These are phyloP conservation scores for Saiga tatarica DNA, from an alignment of 2,113 vertebrate genomes.

Conservation along the genomic window DNA sequence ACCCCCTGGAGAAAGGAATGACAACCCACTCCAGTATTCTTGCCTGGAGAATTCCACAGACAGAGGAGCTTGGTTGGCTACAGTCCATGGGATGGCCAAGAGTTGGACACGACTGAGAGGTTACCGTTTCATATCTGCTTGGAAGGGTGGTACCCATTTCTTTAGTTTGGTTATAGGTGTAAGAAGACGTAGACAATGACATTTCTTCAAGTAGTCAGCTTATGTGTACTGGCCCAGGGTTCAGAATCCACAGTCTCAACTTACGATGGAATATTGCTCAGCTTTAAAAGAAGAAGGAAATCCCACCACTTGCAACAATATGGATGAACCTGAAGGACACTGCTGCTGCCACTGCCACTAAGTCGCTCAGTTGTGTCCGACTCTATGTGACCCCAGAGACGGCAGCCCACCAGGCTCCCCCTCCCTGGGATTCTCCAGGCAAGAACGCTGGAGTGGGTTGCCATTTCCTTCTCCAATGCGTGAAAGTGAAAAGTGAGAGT, in stretches of 20 bases:
- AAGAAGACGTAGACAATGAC: not conserved
- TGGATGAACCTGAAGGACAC: not conserved
- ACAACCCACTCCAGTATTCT: not conserved
- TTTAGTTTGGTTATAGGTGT: too few species aligned
- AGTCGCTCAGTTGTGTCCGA: too few species aligned
- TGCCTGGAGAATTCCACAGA: not conserved
- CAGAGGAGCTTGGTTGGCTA: not conserved
- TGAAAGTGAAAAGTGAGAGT: too few species aligned
- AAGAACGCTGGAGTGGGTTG: too few species aligned
- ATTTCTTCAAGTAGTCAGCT: not conserved
- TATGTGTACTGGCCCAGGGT: not conserved
- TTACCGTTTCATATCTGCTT: not conserved
- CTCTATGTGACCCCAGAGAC: too few species aligned
- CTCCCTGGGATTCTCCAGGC: too few species aligned
- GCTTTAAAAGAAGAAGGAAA: not conserved
- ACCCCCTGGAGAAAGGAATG: not conserved
- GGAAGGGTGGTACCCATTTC: fast-evolving
- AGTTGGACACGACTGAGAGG: not conserved
- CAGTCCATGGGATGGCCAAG: not conserved
- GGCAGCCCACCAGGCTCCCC: too few species aligned
- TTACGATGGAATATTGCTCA: not conserved
- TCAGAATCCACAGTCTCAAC: not conserved
- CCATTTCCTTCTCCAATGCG: too few species aligned
- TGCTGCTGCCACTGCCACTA: too few species aligned
- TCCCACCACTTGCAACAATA: not conserved